Conservation (phyloP, 2,113 vertebrate species). For the Montifringilla adamsi region DNA sequence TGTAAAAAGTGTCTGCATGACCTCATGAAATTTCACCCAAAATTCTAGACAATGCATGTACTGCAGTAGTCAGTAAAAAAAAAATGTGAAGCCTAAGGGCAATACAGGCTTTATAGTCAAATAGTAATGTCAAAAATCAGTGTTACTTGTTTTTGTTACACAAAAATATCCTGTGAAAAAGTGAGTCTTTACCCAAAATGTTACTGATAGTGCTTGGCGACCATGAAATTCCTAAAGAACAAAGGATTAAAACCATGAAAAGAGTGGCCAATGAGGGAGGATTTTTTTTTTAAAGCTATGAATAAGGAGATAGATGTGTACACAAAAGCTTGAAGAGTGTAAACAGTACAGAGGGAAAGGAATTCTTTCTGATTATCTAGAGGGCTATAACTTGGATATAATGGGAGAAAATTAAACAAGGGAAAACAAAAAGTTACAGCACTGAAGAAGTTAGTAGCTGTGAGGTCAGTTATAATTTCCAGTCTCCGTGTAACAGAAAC, state of each 20-base stretch:
- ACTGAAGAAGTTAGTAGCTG: neutral
- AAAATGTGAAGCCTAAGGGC: neutral
- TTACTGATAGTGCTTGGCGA: neutral
- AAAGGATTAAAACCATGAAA: slow-evolving; percentile 50
- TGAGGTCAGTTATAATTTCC: neutral
- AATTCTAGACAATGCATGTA: neutral
- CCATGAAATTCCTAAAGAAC: slow-evolving; percentile 43
- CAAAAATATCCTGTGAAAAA: neutral
- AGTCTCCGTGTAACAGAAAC: neutral
- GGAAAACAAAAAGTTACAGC: neutral
- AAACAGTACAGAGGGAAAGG: slow-evolving; percentile 53
- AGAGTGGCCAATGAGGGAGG: slow-evolving; percentile 22
- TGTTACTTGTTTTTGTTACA: neutral
- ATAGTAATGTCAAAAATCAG: neutral
- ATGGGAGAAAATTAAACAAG: slow-evolving; percentile 40
- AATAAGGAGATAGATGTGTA: slow-evolving; percentile 58
- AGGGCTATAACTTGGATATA: slow-evolving; percentile 49
- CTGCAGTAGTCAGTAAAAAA: neutral
- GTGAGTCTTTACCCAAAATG: neutral
- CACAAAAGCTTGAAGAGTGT: slow-evolving; percentile 59
- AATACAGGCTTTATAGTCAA: neutral
- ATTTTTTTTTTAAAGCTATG: slow-evolving; percentile 21
- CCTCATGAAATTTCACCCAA: neutral
- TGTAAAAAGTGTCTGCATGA: neutral
- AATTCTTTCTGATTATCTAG: slow-evolving; percentile 45